phyloP scores from a whole-genome alignment of 2,797 vertebrate genomes.

The Crenichthys baileyi region DNA sequence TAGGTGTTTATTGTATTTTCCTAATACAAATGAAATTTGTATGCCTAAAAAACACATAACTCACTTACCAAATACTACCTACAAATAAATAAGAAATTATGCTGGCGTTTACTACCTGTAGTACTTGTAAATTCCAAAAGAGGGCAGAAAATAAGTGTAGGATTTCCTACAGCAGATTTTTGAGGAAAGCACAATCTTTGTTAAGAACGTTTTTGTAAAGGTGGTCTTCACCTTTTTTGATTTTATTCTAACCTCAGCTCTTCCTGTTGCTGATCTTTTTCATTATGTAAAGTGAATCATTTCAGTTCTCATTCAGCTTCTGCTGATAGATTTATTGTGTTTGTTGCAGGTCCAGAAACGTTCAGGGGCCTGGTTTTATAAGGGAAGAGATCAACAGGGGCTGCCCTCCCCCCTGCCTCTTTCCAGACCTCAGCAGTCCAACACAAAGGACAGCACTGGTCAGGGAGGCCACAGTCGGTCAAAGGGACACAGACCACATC shows the following conservation, averaged over 20 bases:
- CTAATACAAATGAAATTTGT: no score
- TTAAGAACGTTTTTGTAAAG: neutral
- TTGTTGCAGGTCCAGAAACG: slow-evolving; percentile 89
- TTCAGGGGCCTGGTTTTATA: slow-evolving; percentile 97
- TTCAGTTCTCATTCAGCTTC: neutral
- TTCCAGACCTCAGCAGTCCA: slow-evolving; percentile 73
- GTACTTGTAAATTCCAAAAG: neutral
- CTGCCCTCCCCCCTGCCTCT: slow-evolving; percentile 87
- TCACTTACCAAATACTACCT: neutral
- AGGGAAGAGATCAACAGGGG: slow-evolving; percentile 87
- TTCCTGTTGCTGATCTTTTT: neutral
- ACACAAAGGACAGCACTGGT: slow-evolving; percentile 26
- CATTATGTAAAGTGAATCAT: neutral
- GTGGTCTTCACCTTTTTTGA: neutral
- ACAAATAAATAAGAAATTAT: neutral
- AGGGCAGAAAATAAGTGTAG: neutral
- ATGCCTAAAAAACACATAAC: neutral
- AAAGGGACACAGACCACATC: neutral
- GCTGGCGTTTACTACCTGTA: neutral
- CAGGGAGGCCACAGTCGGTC: neutral
- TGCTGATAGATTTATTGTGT: neutral
- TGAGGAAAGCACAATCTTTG: neutral
- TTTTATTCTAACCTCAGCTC: neutral
- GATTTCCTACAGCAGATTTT: neutral
- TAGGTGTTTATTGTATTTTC: no score